These are phyloP conservation scores for Rhinichthys osculus DNA, from an alignment of 2,797 vertebrate species.

Conservation along the genomic window DNA sequence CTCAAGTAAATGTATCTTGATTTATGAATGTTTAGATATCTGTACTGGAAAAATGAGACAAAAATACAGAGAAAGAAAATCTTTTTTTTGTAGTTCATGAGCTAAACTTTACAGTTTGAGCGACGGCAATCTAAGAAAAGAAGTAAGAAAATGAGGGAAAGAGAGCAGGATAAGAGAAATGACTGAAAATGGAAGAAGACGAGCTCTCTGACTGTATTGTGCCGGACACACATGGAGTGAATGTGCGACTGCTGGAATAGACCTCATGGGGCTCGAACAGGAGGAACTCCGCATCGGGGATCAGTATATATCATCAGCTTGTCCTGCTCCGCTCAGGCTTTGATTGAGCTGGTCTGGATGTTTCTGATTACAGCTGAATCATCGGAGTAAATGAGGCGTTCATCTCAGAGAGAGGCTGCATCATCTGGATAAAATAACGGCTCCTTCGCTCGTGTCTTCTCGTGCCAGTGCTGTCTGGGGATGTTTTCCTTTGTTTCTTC, in stretches of 20 bases:
- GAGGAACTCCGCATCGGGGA: constrained; percentile 59
- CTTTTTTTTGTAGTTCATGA: too few species aligned
- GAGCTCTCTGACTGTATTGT: not conserved
- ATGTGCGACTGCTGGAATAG: not conserved
- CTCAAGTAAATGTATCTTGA: too few species aligned
- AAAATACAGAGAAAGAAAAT: too few species aligned
- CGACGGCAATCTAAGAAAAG: not conserved
- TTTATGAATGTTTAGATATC: too few species aligned
- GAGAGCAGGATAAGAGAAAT: not conserved
- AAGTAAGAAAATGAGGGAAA: not conserved
- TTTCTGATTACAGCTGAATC: constrained; percentile 74
- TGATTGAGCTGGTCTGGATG: constrained; percentile 61
- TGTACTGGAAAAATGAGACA: too few species aligned
- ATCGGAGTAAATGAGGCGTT: constrained; percentile 72
- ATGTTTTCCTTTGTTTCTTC: constrained; percentile 72
- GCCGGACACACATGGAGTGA: not conserved
- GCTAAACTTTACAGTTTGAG: too few species aligned
- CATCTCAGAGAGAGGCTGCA: constrained; percentile 65
- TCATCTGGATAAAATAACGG: constrained; percentile 79
- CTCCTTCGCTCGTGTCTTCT: constrained; percentile 67
- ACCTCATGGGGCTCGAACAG: constrained; percentile 6
- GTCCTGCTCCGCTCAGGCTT: constrained; percentile 64
- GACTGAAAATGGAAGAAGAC: not conserved
- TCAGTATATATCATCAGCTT: constrained; percentile 68
- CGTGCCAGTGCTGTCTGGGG: constrained; percentile 69